Evolutionary conservation across 1,140 invertebrate species (phyloP), one percentile per base, ranked within the genome.

Genomic region (Drosophila murphyi): DNA sequence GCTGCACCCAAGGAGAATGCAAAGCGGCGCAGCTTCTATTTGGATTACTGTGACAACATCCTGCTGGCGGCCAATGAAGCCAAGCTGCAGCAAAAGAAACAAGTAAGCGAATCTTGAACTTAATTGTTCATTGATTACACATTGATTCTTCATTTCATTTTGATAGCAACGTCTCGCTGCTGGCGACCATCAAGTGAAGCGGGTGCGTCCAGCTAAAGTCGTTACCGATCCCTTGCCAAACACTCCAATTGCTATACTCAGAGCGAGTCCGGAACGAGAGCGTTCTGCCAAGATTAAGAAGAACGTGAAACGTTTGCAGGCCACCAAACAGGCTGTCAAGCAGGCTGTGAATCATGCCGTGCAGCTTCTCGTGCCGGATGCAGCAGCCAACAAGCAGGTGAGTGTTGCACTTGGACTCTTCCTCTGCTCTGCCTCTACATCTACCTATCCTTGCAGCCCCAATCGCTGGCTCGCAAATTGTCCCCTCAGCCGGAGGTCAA

Each of bases 41-140:
- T 89, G 1, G 52, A 80, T 0, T 89, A 78, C 34, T 88, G 85
- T 52, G 68, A 78, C 0, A 35, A 2, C 1, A 51, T 89, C 0
- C 50, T 89, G 0, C 59, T 75, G 31, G 78, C 52, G 5, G 83
- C 77, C 47, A 88, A 83, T 43, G 50, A 77, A 35, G 83, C 83
- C 1, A 69, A 67, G 2, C 43, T 77, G 10, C 59, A 61, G 31
- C 55, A 88, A 29, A 88, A 88, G 47, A 69, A 61, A 50, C 59
- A 67, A 52, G 83, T 87, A 1, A 65, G 64, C 35, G 2, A 10
- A 10, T 1, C n/a, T 20, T 20, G 20, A 20, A 55, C 3, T 20
- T 28, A 54, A 41, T 28, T 8, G 0, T 28, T 47, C 10, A 51
- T 3, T n/a, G 1, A 39, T 34, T 35, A n/a, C 37, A 3, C 10